A percentile compares a stretch with the other conserved stretches of the same genome.
Conservation (phyloP, 2,797 vertebrate species). For the Alcedo atthis region DNA sequence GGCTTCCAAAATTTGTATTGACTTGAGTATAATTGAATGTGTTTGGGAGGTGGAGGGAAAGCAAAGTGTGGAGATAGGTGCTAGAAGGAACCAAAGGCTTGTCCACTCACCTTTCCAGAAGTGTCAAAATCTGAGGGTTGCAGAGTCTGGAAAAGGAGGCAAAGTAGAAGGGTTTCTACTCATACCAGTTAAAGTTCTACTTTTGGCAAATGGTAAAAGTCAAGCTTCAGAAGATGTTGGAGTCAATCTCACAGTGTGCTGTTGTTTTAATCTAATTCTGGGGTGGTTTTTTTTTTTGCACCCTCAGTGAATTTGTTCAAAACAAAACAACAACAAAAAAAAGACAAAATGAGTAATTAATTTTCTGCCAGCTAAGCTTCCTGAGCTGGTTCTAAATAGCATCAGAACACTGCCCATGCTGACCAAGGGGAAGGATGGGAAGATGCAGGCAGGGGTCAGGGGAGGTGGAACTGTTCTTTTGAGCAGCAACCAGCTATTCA, state of each 20-base stretch:
- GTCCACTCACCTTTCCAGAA: neutral
- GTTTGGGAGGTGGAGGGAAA: neutral
- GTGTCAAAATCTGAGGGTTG: neutral
- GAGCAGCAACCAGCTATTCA: neutral
- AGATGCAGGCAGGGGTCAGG: neutral
- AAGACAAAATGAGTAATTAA: neutral
- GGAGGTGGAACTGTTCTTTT: neutral
- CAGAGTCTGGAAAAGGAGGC: neutral
- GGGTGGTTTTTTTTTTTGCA: neutral
- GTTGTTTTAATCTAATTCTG: neutral
- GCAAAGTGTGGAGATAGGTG: neutral
- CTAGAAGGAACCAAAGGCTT: neutral
- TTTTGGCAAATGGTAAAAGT: neutral
- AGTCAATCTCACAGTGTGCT: neutral
- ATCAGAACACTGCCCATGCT: neutral
- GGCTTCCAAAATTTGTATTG: neutral
- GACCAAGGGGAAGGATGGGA: neutral
- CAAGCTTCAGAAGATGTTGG: neutral
- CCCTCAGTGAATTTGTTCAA: neutral
- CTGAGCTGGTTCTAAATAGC: neutral
- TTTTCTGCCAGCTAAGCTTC: neutral
- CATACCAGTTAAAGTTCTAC: neutral
- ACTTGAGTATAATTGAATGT: neutral
- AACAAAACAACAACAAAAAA: neutral
- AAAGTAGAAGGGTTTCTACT: neutral